Evolutionary conservation across 2,113 vertebrate species (phyloP), one percentile per base, ranked within the genome.

Genomic region (Protobothrops flavoviridis): DNA sequence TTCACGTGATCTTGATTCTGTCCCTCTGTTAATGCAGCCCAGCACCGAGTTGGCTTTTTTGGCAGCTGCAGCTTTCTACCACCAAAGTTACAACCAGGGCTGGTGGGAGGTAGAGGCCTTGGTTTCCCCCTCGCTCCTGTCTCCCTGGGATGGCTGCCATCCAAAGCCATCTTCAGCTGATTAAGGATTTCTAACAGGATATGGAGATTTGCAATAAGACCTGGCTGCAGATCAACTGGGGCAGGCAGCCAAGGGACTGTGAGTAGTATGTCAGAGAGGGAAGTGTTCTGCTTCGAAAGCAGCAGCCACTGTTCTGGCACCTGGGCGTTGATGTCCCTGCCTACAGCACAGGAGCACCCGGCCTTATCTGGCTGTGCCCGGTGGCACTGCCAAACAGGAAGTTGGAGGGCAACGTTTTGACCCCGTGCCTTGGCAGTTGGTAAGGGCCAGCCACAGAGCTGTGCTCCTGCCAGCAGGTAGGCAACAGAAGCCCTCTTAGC

Each of bases 131-230:
- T 39, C 33, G 48, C 21, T 74, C 93, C 88, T 8, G 26, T 26
- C 90, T 17, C 48, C 21, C 85, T 11, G 45, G 45, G 45, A 5
- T 45, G 45, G 45, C 45, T 45, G 0, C 50, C 50, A 92, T n/a
- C n/a, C 1, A 96, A 97, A 96, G 96, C 97, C 95, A 95, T 93
- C 95, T 97, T 96, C 96, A 96, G 96, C 97, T 98, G 97, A 98
- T 98, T 96, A 98, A 98, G 97, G 98, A 98, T 97, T 97, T 97
- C 97, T 96, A 98, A 98, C 98, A 98, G 98, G 98, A 98, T 98
- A 96, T 96, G 95, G 95, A 97, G 97, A 98, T 98, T 93, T 98
- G 98, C 93, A 96, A 96, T 94, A 97, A 97, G 97, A 96, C 96
- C 97, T 97, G 98, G 98, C 98, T 97, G 55, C 11, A 48, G 96